Conservation (phyloP, 2,888 invertebrate species). For the Clunio marinus region DNA sequence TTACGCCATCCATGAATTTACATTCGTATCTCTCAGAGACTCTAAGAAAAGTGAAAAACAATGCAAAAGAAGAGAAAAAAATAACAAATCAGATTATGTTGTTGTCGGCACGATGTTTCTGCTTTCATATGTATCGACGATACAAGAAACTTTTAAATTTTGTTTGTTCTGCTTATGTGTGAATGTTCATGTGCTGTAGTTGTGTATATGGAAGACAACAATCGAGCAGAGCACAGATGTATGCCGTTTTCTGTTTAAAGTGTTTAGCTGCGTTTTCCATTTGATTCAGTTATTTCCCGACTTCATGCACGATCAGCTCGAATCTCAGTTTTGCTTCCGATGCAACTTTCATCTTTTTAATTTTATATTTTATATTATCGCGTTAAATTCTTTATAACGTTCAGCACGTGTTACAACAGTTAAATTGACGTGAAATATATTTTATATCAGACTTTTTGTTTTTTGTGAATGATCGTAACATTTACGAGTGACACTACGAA, state of each 20-base stretch:
- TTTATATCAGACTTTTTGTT: neutral
- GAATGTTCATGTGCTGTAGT: neutral
- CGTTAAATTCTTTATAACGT: constrained; percentile 15
- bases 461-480: neutral
- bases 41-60: neutral
- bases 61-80: neutral
- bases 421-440: neutral
- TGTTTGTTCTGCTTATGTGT: constrained; percentile 1
- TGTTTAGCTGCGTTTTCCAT: constrained; percentile 23
- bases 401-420: constrained; percentile 3
- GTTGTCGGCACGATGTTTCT: neutral
- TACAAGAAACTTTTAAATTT: no score
- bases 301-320: neutral
- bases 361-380: neutral
- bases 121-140: neutral
- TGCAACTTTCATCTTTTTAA: neutral
- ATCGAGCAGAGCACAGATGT: constrained; percentile 14
- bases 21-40: neutral
- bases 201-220: neutral
- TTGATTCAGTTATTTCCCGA: constrained; percentile 25
- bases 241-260: constrained; percentile 17
- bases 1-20: neutral
- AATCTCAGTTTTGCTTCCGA: neutral
- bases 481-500: neutral
- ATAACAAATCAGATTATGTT: constrained; percentile 19